Evolutionary conservation across 2,113 vertebrate genomes (phyloP).

Genomic region (Ptilonorhynchus violaceus): DNA sequence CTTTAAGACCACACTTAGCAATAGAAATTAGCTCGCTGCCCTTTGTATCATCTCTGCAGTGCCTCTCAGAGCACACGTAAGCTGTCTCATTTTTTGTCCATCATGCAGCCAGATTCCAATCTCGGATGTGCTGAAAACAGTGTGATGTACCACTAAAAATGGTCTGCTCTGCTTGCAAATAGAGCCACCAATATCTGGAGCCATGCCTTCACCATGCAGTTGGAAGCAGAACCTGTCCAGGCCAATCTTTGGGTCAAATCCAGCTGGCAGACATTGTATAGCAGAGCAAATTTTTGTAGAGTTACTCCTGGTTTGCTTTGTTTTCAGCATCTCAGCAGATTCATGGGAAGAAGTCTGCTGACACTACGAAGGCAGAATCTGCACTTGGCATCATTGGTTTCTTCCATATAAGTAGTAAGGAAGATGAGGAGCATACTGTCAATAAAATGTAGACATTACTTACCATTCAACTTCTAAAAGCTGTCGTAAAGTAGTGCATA

Average conservation of each 20-base stretch:
- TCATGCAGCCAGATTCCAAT: not conserved
- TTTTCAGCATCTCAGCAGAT: not conserved
- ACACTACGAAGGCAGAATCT: not conserved
- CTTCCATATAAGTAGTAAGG: not conserved
- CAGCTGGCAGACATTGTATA: not conserved
- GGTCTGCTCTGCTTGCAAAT: not conserved
- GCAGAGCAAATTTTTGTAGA: not conserved
- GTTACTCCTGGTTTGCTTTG: not conserved
- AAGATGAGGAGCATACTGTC: conserved; percentile 8
- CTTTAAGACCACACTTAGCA: conserved; percentile 32
- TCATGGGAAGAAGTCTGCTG: not conserved
- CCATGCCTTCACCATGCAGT: not conserved
- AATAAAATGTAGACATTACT: not conserved
- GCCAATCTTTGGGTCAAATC: not conserved
- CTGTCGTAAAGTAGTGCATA: conserved; percentile 13
- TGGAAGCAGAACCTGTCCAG: not conserved
- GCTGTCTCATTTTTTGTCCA: not conserved
- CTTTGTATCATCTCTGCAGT: conserved; percentile 5
- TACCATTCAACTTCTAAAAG: conserved; percentile 23
- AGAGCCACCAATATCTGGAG: not conserved
- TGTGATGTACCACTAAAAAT: not conserved
- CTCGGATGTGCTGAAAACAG: not conserved
- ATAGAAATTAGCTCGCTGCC: conserved; percentile 20
- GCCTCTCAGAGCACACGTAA: not conserved
- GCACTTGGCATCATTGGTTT: not conserved